A percentile compares a stretch with the other conserved stretches of the same genome.
Evolutionary conservation across 1,140 invertebrate species (phyloP).

Genomic region (Drosophila littoralis): DNA sequence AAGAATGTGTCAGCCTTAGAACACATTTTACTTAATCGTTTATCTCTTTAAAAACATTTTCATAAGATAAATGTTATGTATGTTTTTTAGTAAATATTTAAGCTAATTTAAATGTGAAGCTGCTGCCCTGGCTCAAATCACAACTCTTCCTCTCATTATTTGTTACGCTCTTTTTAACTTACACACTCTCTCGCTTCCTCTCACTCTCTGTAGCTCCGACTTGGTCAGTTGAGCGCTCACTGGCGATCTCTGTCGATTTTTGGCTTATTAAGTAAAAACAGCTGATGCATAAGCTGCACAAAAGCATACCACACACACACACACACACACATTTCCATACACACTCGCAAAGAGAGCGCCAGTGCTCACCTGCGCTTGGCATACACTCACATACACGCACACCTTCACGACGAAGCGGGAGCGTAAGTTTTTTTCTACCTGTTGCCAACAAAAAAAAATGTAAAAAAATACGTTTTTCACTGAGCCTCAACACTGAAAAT

Average conservation of each 20-base stretch:
- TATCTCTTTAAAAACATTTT: no score
- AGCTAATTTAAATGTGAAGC: neutral
- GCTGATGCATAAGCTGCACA: constrained; percentile 38
- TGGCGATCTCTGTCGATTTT: constrained; percentile 1
- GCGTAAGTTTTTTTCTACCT: constrained; percentile 54
- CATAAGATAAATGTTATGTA: no score
- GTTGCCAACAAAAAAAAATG: constrained; percentile 60
- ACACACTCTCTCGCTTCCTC: neutral
- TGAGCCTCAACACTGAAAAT: constrained; percentile 31
- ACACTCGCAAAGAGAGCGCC: neutral
- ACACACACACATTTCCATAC: constrained; percentile 12
- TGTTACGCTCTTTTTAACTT: neutral
- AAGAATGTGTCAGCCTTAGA: no score
- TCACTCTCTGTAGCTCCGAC: neutral
- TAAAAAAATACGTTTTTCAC: constrained; percentile 25
- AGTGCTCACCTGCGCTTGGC: constrained; percentile 5
- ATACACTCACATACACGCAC: neutral
- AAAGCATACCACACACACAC: constrained; percentile 27
- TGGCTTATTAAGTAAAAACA: constrained; percentile 30
- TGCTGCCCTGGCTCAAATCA: constrained; percentile 29
- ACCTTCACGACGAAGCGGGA: constrained; percentile 1
- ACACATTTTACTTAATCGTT: no score
- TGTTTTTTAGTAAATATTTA: neutral
- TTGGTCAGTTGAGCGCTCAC: constrained; percentile 18
- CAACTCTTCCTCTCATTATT: constrained; percentile 1